Conservation (phyloP, 2,797 vertebrate genomes). For the Pangasius sanitwongsei region DNA sequence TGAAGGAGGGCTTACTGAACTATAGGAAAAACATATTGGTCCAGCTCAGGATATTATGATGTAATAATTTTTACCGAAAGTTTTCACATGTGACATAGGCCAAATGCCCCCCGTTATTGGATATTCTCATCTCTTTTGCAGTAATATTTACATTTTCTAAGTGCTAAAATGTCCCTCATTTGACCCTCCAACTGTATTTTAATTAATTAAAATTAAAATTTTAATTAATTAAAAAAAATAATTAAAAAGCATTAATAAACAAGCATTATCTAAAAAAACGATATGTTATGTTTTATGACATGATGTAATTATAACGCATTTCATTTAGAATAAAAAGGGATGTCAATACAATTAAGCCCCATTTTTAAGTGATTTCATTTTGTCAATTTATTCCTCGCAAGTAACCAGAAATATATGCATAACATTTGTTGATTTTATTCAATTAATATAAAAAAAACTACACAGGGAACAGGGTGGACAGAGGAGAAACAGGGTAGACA, state of each 20-base stretch:
- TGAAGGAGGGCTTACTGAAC: constrained; percentile 1
- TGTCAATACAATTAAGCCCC: background rate
- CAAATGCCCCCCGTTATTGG: background rate
- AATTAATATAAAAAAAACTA: too few species aligned
- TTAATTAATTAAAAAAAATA: too few species aligned
- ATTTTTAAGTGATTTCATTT: background rate
- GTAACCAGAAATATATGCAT: too few species aligned
- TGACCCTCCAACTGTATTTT: background rate
- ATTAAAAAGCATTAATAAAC: background rate
- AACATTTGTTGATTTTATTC: background rate
- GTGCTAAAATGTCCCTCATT: background rate
- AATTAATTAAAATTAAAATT: background rate
- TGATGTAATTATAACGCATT: background rate
- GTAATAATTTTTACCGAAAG: constrained; percentile 3
- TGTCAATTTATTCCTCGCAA: too few species aligned
- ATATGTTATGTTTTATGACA: background rate
- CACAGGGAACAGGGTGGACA: too few species aligned
- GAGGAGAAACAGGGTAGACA: too few species aligned
- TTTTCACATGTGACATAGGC: background rate
- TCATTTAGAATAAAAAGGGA: background rate
- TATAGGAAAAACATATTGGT: constrained; percentile 3
- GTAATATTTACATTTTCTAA: background rate
- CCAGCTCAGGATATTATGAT: background rate
- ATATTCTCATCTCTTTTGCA: background rate
- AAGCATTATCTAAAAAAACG: constrained; percentile 6